phyloP scores from a whole-genome alignment of 2,888 invertebrate genomes.

The Portevinia maculata region DNA sequence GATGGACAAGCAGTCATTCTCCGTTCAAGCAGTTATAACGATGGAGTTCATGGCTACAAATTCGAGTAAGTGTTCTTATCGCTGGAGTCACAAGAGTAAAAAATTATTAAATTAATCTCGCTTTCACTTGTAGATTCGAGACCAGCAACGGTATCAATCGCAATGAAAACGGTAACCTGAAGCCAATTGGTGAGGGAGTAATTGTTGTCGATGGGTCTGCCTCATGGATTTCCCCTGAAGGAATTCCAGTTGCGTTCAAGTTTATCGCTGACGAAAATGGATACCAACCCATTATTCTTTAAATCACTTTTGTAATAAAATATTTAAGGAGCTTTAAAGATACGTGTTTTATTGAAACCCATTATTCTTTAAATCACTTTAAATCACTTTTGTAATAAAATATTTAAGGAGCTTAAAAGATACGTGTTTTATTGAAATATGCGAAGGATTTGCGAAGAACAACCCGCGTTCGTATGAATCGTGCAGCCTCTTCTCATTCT shows the following conservation, averaged over 20 bases:
- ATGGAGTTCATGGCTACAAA: slow-evolving; percentile 45
- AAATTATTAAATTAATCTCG: background rate
- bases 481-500: no score
- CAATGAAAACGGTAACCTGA: slow-evolving; percentile 80
- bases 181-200: slow-evolving; percentile 83
- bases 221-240: slow-evolving; percentile 85
- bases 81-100: background rate
- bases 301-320: slow-evolving; percentile 7
- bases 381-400: slow-evolving; percentile 7
- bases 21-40: slow-evolving; percentile 76
- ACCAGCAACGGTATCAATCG: slow-evolving; percentile 83
- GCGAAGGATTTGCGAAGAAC: no score
- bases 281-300: background rate
- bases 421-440: no score
- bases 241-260: slow-evolving; percentile 81
- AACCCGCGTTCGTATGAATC: no score
- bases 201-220: slow-evolving; percentile 85
- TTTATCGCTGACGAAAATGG: slow-evolving; percentile 82
- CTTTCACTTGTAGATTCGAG: slow-evolving; percentile 81
- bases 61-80: slow-evolving; percentile 37
- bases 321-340: no score
- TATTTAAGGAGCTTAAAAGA: no score
- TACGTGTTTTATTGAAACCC: no score
- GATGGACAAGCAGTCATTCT: slow-evolving; percentile 84
- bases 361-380: background rate